A percentile compares a stretch with the other conserved stretches of the same genome.
phyloP scores from a whole-genome alignment of 1,140 invertebrate genomes.

The Pseudoatta argentina region DNA sequence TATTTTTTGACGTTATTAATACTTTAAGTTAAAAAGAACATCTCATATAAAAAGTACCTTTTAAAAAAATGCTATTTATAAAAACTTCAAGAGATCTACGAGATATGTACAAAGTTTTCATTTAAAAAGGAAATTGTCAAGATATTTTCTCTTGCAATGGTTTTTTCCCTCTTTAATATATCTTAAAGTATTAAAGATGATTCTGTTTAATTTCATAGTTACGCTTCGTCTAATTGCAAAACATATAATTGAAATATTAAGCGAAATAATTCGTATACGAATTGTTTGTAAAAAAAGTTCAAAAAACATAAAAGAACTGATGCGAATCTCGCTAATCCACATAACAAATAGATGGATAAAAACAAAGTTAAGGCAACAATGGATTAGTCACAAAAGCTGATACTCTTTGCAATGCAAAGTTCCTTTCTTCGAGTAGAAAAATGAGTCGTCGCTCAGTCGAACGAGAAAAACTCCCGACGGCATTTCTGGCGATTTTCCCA shows the following conservation, averaged over 20 bases:
- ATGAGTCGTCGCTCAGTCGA: slow-evolving; percentile 21
- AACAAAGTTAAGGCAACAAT: background rate
- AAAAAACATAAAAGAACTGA: background rate
- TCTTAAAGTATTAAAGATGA: background rate
- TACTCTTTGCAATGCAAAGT: slow-evolving; percentile 2
- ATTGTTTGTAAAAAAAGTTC: background rate
- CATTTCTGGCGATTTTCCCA: slow-evolving; percentile 39
- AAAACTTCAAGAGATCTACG: background rate
- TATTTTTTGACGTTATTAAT: background rate
- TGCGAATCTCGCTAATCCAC: background rate
- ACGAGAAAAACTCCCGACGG: slow-evolving; percentile 43
- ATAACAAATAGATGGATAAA: background rate
- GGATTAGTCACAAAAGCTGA: slow-evolving; percentile 35
- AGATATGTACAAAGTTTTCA: background rate
- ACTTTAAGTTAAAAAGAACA: no score
- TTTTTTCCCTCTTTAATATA: background rate
- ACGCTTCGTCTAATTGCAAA: background rate
- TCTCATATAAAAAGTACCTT: no score
- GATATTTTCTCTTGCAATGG: background rate
- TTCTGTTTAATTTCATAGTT: slow-evolving; percentile 7
- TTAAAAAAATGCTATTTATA: background rate
- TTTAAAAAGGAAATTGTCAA: background rate
- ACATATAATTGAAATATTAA: background rate
- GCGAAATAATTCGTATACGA: background rate
- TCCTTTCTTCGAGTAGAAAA: slow-evolving; percentile 26